phyloP scores from a whole-genome alignment of 2,888 invertebrate genomes.

The Luperina nickerlii region DNA sequence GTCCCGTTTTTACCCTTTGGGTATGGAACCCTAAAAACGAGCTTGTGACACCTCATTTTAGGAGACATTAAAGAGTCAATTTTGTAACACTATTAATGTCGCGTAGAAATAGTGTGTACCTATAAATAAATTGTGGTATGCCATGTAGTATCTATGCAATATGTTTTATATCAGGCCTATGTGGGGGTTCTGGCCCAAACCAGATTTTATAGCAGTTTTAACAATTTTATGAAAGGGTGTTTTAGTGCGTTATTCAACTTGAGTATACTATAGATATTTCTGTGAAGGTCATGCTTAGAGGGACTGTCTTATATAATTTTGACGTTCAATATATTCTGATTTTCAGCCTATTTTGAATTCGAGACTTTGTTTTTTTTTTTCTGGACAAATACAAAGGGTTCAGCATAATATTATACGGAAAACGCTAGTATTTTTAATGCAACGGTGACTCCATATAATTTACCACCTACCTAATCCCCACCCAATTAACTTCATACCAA shows the following conservation, averaged over 20 bases:
- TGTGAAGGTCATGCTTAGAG: neutral
- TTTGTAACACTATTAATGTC: constrained; percentile 10
- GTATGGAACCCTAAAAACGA: no score
- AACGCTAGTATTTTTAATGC: neutral
- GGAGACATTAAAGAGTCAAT: constrained; percentile 6
- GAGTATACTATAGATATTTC: neutral
- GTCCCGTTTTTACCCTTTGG: no score
- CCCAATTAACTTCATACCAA: constrained; percentile 4
- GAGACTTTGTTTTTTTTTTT: no score
- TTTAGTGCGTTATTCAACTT: neutral
- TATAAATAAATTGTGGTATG: neutral
- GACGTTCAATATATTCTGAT: neutral
- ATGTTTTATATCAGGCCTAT: neutral
- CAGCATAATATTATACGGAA: neutral
- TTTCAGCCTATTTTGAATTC: neutral
- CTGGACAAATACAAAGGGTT: neutral
- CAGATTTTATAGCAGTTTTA: neutral
- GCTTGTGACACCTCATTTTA: constrained; percentile 25
- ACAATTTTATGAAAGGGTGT: neutral
- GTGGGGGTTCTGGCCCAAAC: neutral
- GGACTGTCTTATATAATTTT: neutral
- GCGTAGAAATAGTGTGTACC: neutral
- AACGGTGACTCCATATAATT: neutral
- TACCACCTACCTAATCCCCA: neutral
- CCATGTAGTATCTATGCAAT: neutral